phyloP scores from a whole-genome alignment of 2,888 invertebrate genomes.

The Anthoptus insignis region DNA sequence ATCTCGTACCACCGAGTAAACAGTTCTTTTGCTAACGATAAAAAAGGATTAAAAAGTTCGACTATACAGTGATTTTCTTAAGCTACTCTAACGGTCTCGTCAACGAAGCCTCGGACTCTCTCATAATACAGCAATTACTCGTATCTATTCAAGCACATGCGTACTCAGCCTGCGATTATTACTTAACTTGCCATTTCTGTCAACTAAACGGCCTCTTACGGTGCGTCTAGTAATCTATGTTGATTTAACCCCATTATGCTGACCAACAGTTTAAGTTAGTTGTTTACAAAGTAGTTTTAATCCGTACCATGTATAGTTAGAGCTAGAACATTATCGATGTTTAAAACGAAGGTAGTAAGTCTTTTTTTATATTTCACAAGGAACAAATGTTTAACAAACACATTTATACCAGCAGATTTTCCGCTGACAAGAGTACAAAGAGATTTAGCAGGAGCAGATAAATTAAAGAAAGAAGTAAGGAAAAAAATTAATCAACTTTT shows the following conservation, averaged over 20 bases:
- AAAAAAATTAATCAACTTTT: too few relatives aligned
- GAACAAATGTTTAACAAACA: too few relatives aligned
- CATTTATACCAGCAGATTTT: too few relatives aligned
- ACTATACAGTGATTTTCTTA: not conserved
- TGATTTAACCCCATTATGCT: conserved; percentile 30
- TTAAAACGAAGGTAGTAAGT: too few relatives aligned
- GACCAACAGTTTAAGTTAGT: not conserved
- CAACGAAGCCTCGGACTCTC: not conserved
- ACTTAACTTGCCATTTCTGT: conserved; percentile 23
- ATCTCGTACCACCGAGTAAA: too few relatives aligned
- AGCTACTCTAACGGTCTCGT: not conserved
- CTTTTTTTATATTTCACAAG: too few relatives aligned
- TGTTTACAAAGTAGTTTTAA: conserved; percentile 18
- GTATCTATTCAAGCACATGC: conserved; percentile 14
- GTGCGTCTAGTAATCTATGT: conserved; percentile 21
- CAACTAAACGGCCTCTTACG: conserved; percentile 19
- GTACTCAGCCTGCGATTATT: conserved; percentile 19
- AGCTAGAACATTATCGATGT: not conserved
- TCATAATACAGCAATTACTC: conserved; percentile 14
- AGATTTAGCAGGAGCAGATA: too few relatives aligned
- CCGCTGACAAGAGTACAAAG: too few relatives aligned
- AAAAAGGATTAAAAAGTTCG: too few relatives aligned
- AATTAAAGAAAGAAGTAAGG: too few relatives aligned
- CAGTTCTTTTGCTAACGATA: too few relatives aligned
- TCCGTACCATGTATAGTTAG: not conserved